Evolutionary conservation across 2,888 invertebrate species (phyloP), one percentile per base, ranked within the genome.

Genomic region (Hypena proboscidalis): DNA sequence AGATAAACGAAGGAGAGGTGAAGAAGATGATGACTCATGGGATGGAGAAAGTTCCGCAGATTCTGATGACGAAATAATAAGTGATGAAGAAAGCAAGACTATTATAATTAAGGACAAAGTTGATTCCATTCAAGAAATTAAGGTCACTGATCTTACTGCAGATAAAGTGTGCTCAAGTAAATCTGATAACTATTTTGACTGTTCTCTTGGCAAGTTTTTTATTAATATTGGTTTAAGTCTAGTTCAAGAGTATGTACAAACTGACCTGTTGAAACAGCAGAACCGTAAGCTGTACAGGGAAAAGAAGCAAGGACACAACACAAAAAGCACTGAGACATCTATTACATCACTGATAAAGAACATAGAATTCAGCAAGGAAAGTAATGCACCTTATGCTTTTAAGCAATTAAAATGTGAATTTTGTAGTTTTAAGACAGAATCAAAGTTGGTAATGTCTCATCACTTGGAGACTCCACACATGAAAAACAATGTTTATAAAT

Each of bases 401-500:
- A 92, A 93, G 55, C 92, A 95, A 82, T 95, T 95, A 68, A 96
- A 96, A 77, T 98, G 98, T 81, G 95, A 96, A 74, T 95, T 95
- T 79, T 98, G 98, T 87, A 95, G 93, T 83, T 98, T 97, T 87
- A 96, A 96, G 85, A 95, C 97, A 0, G 97, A 98, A 77, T 97
- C 97, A 0, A 90, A 92, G 6, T 83, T 97, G 55, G 95, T 95
- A 8, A 94, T 98, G 94, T 93, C 96, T 13, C 95, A 96, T 77
- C 98, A 98, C 80, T 92, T 97, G 74, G 97, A 97, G 79, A 97
- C 96, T 4, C 97, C 97, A 4, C 98, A 98, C 75, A 96, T 97
- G 95, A 95, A 95, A 60, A 96, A 96, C 72, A 95, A 95, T 72
- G 92, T 95, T 34, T 96, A 96, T 84, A 94, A 94, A 74, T 98